Evolutionary conservation across 2,797 vertebrate genomes (phyloP).

Genomic region (Stomatorhinus walkeri): DNA sequence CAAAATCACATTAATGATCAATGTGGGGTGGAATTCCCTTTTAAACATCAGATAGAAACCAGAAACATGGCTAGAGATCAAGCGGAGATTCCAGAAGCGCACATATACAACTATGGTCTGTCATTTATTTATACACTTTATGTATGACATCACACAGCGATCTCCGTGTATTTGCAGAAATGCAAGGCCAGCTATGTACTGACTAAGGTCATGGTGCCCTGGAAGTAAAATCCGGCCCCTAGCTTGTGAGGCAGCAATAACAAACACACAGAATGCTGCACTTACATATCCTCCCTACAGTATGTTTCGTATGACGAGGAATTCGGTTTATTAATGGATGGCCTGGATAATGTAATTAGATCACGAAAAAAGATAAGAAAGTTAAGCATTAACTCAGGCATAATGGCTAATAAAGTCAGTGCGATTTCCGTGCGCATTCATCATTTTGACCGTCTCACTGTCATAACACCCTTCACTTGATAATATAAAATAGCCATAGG

Average conservation of each 20-base stretch:
- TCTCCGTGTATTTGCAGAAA: not conserved
- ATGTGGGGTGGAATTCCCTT: not conserved
- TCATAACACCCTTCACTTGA: constrained; percentile 1
- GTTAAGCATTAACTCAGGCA: not conserved
- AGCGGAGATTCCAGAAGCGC: not conserved
- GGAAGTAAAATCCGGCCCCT: not conserved
- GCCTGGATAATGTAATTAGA: constrained; percentile 5
- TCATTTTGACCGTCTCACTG: not conserved
- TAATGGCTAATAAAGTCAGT: not conserved
- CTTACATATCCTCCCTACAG: not conserved
- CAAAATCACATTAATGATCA: not conserved
- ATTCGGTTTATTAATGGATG: not conserved
- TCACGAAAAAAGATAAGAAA: not conserved
- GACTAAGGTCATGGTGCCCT: not conserved
- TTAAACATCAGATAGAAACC: not conserved
- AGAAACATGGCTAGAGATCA: not conserved
- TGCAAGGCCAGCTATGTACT: not conserved
- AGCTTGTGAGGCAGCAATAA: not conserved
- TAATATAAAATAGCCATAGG: not conserved
- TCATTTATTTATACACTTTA: not conserved
- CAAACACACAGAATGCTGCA: not conserved
- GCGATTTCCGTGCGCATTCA: not conserved
- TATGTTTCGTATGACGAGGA: not conserved
- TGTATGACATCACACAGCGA: not conserved
- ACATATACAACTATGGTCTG: not conserved